A percentile compares a stretch with the other conserved stretches of the same genome.
These are phyloP conservation scores for Ecdyonurus torrentis DNA, from an alignment of 2,888 invertebrate genomes.

Conservation along the genomic window DNA sequence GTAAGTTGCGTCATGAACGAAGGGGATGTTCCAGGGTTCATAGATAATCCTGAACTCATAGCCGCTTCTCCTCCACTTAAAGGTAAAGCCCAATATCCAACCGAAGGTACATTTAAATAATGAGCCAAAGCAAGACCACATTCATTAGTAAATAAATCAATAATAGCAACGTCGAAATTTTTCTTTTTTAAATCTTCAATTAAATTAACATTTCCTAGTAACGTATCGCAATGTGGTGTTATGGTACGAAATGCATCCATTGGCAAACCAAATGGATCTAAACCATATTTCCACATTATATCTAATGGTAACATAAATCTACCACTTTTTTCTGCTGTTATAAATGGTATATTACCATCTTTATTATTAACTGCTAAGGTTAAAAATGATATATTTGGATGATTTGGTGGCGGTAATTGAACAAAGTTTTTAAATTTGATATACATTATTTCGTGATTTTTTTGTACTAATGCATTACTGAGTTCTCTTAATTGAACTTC, in stretches of 20 bases:
- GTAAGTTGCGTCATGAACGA: slow-evolving; percentile 18
- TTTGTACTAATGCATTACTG: slow-evolving; percentile 16
- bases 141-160: slow-evolving; percentile 21
- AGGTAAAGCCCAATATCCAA: slow-evolving; percentile 22
- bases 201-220: slow-evolving; percentile 14
- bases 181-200: slow-evolving; percentile 12
- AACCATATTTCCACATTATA: slow-evolving; percentile 10
- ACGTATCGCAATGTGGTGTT: slow-evolving; percentile 18
- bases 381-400: not conserved
- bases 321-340: slow-evolving; percentile 10
- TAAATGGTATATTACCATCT: slow-evolving; percentile 6
- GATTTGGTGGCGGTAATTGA: not conserved
- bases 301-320: slow-evolving; percentile 14
- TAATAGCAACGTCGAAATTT: slow-evolving; percentile 19
- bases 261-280: slow-evolving; percentile 13
- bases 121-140: slow-evolving; percentile 20
- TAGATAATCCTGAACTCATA: slow-evolving; percentile 19
- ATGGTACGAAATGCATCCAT: slow-evolving; percentile 19
- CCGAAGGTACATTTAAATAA: slow-evolving; percentile 19
- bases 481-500: slow-evolving; percentile 18
- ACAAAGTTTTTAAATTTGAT: slow-evolving; percentile 15
- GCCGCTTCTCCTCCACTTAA: slow-evolving; percentile 20
- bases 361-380: slow-evolving; percentile 7
- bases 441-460: slow-evolving; percentile 19
- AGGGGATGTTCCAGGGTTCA: slow-evolving; percentile 18